Conservation (phyloP, 1,140 invertebrate species). For the Whitmania pigra region DNA sequence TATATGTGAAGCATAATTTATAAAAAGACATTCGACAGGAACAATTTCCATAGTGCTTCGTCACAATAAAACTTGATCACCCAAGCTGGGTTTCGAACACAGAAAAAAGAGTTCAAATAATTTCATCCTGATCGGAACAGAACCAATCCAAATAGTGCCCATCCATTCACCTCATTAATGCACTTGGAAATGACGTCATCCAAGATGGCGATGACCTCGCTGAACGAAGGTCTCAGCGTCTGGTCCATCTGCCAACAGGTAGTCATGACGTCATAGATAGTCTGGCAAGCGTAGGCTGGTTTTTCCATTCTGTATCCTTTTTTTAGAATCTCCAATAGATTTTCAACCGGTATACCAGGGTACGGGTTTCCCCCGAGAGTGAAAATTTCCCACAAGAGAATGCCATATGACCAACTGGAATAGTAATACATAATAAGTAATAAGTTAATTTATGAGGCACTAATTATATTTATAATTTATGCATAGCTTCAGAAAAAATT, state of each 20-base stretch:
- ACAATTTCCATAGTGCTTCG: no score
- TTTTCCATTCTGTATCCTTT: slow-evolving; percentile 13
- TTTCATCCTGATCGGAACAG: background rate
- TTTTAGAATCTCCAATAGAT: slow-evolving; percentile 31
- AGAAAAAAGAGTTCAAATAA: no score
- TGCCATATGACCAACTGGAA: slow-evolving; percentile 36
- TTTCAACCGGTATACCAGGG: slow-evolving; percentile 48
- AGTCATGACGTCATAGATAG: slow-evolving; percentile 47
- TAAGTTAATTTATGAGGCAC: no score
- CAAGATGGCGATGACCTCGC: slow-evolving; percentile 36
- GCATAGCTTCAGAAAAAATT: no score
- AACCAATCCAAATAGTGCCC: no score
- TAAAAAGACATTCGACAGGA: no score
- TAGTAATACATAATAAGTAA: no score
- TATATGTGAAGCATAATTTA: no score
- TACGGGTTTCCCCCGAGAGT: slow-evolving; percentile 41
- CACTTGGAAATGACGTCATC: slow-evolving; percentile 24
- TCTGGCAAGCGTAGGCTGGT: background rate
- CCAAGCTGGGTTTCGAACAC: no score
- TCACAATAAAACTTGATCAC: no score
- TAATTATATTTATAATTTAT: no score
- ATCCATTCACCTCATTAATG: slow-evolving; percentile 6
- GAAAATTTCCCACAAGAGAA: slow-evolving; percentile 43
- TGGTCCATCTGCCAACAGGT: slow-evolving; percentile 71
- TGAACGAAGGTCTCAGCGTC: slow-evolving; percentile 62